Conservation (phyloP, 2,113 vertebrate genomes). For the Gymnorhina tibicen region DNA sequence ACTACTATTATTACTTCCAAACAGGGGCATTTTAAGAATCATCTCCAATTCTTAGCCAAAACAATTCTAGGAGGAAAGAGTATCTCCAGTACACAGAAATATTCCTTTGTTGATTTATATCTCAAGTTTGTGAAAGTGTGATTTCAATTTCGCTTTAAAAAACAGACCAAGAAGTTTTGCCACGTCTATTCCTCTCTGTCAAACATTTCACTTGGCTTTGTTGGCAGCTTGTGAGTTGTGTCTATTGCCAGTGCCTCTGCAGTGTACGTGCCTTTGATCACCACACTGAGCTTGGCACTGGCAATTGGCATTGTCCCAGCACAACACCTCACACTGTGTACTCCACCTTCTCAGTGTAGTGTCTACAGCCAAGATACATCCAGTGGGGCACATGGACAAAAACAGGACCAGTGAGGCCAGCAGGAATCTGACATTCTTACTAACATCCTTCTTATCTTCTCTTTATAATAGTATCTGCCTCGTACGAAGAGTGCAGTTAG, state of each 20-base stretch:
- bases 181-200: not conserved
- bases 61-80: not conserved
- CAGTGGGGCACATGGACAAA: not conserved
- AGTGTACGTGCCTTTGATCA: not conserved
- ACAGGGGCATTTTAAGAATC: not conserved
- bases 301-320: not conserved
- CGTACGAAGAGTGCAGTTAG: not conserved
- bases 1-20: not conserved
- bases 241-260: not conserved
- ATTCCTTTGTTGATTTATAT: not conserved
- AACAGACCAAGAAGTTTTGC: not conserved
- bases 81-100: not conserved
- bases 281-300: not conserved
- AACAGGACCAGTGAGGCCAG: not conserved
- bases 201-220: not conserved
- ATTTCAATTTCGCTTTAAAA: constrained; percentile 24
- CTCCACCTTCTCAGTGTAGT: not conserved
- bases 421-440: not conserved
- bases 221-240: not conserved
- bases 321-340: not conserved
- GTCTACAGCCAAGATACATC: not conserved
- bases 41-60: not conserved
- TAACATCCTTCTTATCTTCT: not conserved
- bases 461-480: not conserved
- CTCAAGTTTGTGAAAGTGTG: not conserved